Conservation (phyloP, 2,888 invertebrate genomes). For the Monopis laevigella region DNA sequence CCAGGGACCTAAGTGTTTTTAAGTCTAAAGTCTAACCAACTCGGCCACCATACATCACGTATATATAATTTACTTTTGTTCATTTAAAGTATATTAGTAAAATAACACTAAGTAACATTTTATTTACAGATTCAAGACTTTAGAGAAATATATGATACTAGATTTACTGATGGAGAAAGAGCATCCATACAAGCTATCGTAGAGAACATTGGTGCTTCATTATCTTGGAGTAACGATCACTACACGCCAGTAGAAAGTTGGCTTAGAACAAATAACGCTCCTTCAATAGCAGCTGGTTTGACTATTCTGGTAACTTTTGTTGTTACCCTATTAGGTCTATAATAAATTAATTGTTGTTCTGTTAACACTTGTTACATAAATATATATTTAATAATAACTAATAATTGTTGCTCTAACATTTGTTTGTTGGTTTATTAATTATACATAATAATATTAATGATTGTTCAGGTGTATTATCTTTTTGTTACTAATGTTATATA, state of each 20-base stretch:
- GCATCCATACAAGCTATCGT: constrained; percentile 39
- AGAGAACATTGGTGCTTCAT: constrained; percentile 47
- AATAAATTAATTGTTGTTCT: too few species aligned
- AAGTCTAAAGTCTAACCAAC: too few species aligned
- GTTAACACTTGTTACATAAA: too few species aligned
- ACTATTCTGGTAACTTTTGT: constrained; percentile 18
- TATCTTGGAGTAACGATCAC: constrained; percentile 39
- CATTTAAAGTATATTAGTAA: neutral
- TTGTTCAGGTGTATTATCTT: too few species aligned
- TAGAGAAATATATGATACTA: constrained; percentile 26
- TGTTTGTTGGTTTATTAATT: too few species aligned
- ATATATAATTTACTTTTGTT: neutral
- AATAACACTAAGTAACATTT: neutral
- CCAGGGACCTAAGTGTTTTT: too few species aligned
- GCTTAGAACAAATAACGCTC: constrained; percentile 36
- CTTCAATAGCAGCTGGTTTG: constrained; percentile 28
- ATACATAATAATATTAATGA: too few species aligned
- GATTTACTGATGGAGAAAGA: constrained; percentile 43
- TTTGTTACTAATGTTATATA: too few species aligned
- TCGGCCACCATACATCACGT: too few species aligned
- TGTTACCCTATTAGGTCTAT: neutral
- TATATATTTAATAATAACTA: too few species aligned
- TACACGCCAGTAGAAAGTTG: constrained; percentile 34
- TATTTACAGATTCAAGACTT: constrained; percentile 34
- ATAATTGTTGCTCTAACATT: too few species aligned